Percentiles rank a stretch among this genome's conserved stretches.
Conservation (phyloP, 23 tunicate genomes). For the Ascidia mentula region DNA sequence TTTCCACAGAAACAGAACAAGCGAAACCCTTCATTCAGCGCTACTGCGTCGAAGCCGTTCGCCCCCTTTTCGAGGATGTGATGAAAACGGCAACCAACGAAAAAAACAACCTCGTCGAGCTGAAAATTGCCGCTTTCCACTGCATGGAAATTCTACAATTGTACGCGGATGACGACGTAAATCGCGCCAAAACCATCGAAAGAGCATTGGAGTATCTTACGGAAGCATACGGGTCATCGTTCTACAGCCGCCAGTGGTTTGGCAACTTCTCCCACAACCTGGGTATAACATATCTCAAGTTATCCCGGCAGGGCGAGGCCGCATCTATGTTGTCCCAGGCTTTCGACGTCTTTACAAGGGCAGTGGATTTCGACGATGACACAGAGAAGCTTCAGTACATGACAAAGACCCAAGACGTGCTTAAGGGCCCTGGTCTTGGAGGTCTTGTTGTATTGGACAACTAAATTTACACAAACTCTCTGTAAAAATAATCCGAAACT, state of each 20-base stretch:
- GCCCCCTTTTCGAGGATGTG: neutral
- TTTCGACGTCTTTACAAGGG: neutral
- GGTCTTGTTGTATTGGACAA: neutral
- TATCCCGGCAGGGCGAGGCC: neutral
- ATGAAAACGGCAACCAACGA: neutral
- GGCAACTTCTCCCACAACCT: neutral
- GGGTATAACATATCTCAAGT: neutral
- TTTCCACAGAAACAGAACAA: neutral
- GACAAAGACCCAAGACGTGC: neutral
- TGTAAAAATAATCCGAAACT: no score
- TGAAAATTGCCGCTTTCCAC: neutral
- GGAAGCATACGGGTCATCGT: neutral
- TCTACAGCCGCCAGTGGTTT: neutral
- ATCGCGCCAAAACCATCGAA: neutral
- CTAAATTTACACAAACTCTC: no score
- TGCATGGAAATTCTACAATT: neutral
- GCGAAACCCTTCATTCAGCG: neutral
- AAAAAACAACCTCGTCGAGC: neutral
- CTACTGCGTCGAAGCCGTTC: neutral
- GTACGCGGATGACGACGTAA: neutral
- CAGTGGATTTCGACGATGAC: neutral
- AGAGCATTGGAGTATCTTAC: neutral
- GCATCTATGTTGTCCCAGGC: neutral
- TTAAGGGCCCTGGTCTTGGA: neutral
- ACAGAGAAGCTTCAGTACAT: neutral